Conservation (phyloP, 1,140 invertebrate species). For the Drosophila orena region DNA sequence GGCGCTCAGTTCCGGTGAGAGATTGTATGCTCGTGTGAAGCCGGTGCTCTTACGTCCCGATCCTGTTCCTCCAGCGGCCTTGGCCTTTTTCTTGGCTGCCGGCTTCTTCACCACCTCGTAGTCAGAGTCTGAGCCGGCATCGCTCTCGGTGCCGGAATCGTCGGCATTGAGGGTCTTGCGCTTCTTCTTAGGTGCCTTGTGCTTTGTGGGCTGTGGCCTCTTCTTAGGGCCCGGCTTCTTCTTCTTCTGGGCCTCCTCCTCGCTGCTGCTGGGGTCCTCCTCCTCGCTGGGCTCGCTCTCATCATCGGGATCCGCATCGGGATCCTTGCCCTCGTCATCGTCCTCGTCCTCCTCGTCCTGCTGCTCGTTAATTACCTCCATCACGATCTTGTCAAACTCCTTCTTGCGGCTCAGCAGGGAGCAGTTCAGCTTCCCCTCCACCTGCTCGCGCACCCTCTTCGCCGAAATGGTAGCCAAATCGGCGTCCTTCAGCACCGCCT, state of each 20-base stretch:
- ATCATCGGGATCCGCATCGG: constrained; percentile 85
- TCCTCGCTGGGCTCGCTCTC: constrained; percentile 87
- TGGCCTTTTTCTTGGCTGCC: constrained; percentile 71
- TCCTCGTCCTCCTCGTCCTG: constrained; percentile 86
- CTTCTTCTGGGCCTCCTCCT: constrained; percentile 74
- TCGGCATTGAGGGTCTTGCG: constrained; percentile 85
- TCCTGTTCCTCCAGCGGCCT: constrained; percentile 62
- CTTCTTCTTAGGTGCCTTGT: constrained; percentile 86
- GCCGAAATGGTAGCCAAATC: constrained; percentile 93
- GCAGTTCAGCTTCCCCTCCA: constrained; percentile 92
- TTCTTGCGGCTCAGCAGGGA: constrained; percentile 92
- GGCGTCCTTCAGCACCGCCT: constrained; percentile 92
- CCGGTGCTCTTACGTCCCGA: constrained; percentile 87
- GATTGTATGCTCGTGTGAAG: constrained; percentile 92
- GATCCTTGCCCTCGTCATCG: constrained; percentile 86
- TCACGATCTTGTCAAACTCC: constrained; percentile 93
- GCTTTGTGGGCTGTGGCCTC: constrained; percentile 84
- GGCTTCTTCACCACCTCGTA: constrained; percentile 89
- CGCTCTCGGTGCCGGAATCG: constrained; percentile 88
- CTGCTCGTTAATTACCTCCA: constrained; percentile 86
- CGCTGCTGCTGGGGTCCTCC: constrained; percentile 83
- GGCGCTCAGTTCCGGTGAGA: constrained; percentile 94
- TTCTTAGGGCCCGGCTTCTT: constrained; percentile 84
- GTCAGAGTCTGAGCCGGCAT: constrained; percentile 91
- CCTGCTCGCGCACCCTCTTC: constrained; percentile 95